A percentile compares a stretch with the other conserved stretches of the same genome.
These are phyloP conservation scores for Ormyrus labotus DNA, from an alignment of 2,888 invertebrate species.

Conservation along the genomic window DNA sequence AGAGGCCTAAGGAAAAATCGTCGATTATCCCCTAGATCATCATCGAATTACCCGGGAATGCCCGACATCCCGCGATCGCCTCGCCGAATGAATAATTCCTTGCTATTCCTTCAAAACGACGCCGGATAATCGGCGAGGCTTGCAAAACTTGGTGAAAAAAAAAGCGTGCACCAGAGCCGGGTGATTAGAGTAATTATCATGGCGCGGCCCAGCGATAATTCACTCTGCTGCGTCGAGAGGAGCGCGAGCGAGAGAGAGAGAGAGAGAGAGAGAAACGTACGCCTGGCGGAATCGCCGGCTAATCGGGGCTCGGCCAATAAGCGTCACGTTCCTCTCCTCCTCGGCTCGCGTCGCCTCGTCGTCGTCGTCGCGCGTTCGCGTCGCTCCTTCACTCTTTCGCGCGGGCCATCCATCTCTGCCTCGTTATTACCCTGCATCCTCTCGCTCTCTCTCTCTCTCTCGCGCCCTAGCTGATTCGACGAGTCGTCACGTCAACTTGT, in stretches of 20 bases:
- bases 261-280: conserved; percentile 17
- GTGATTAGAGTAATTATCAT: conserved; percentile 48
- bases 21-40: conserved; percentile 1
- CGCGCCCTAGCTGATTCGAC: conserved; percentile 27
- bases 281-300: conserved; percentile 35
- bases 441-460: conserved; percentile 12
- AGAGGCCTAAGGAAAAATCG: not conserved
- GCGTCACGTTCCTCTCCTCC: conserved; percentile 43
- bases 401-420: conserved; percentile 57
- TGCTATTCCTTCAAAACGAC: too few species aligned
- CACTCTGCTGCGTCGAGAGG: not conserved
- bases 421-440: conserved; percentile 55
- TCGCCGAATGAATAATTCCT: conserved; percentile 33
- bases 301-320: conserved; percentile 54
- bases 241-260: conserved; percentile 10
- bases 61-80: conserved; percentile 1
- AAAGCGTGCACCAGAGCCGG: not conserved
- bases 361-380: conserved; percentile 50
- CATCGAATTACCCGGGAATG: conserved; percentile 33
- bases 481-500: conserved; percentile 56
- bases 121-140: conserved; percentile 4
- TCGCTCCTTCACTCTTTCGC: conserved; percentile 51
- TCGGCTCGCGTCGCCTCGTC: not conserved
- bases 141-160: not conserved
- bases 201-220: conserved; percentile 38